A percentile compares a stretch with the other conserved stretches of the same genome.
Evolutionary conservation across 92 coral and sea anemone species (phyloP).

Genomic region (Hydrozoanthus gracilis): DNA sequence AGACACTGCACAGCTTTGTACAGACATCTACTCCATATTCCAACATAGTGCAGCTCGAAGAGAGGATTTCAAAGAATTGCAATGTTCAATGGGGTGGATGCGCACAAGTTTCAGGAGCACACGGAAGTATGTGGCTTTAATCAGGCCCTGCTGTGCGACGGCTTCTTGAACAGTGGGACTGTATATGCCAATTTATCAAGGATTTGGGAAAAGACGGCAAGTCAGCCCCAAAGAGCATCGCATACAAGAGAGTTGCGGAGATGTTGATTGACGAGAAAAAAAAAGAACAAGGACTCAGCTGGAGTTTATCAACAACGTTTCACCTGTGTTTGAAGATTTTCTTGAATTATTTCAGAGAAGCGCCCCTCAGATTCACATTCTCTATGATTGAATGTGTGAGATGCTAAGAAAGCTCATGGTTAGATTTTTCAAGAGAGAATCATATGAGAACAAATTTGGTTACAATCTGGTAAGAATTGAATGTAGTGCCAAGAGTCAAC

Average conservation of each 20-base stretch:
- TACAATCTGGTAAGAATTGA: slow-evolving; percentile 46
- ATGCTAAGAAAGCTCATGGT: slow-evolving; percentile 49
- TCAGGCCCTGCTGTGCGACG: slow-evolving; percentile 53
- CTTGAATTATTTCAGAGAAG: slow-evolving; percentile 57
- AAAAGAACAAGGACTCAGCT: no score
- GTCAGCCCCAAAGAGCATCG: slow-evolving; percentile 47
- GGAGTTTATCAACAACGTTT: no score
- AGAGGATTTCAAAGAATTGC: slow-evolving; percentile 56
- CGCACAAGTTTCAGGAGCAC: slow-evolving; percentile 55
- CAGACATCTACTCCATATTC: slow-evolving; percentile 55
- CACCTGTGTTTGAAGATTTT: no score
- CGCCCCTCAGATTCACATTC: slow-evolving; percentile 50
- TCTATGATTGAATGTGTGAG: slow-evolving; percentile 46
- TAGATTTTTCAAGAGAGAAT: slow-evolving; percentile 53
- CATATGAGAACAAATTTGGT: slow-evolving; percentile 59
- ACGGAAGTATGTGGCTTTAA: slow-evolving; percentile 62
- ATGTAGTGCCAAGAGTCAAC: no score
- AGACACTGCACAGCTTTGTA: slow-evolving; percentile 54
- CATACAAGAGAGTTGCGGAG: slow-evolving; percentile 55
- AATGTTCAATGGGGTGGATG: slow-evolving; percentile 47
- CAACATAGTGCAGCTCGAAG: slow-evolving; percentile 59
- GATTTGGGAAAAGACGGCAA: slow-evolving; percentile 49
- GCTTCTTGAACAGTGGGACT: slow-evolving; percentile 65
- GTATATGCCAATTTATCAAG: slow-evolving; percentile 50
- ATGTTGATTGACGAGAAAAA: no score